phyloP scores from a whole-genome alignment of 2,888 invertebrate species.

The Temnothorax unifasciatus region DNA sequence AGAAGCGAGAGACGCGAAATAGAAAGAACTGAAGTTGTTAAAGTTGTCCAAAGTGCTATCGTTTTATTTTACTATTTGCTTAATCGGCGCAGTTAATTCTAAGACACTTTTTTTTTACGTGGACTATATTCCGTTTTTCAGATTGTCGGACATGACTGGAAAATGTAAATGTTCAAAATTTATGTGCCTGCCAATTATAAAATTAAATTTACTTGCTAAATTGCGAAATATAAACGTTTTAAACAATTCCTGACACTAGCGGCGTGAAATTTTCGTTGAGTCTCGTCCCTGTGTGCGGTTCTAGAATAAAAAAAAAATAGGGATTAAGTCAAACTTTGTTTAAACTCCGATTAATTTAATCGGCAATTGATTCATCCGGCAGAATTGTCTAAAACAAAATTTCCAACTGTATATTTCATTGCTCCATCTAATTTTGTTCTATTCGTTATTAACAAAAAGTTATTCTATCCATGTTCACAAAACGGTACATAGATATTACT shows the following conservation, averaged over 20 bases:
- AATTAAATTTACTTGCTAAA: background rate
- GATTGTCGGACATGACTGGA: background rate
- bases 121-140: background rate
- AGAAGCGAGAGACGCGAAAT: slow-evolving; percentile 19
- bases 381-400: background rate
- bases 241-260: background rate
- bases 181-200: background rate
- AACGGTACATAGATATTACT: background rate
- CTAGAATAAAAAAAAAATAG: background rate
- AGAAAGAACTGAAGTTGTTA: slow-evolving; percentile 1
- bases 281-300: background rate
- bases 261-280: background rate
- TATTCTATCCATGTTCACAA: no score
- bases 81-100: background rate
- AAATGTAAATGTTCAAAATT: background rate
- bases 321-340: background rate
- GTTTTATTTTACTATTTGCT: background rate
- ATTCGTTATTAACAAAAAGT: no score
- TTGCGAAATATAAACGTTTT: background rate
- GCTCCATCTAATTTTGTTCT: no score
- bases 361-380: background rate
- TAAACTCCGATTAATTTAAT: background rate
- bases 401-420: background rate
- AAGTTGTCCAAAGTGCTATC: slow-evolving; percentile 6
- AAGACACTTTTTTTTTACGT: background rate